Evolutionary conservation across 2,797 vertebrate species (phyloP), one percentile per base, ranked within the genome.

Genomic region (Valencia hispanica): DNA sequence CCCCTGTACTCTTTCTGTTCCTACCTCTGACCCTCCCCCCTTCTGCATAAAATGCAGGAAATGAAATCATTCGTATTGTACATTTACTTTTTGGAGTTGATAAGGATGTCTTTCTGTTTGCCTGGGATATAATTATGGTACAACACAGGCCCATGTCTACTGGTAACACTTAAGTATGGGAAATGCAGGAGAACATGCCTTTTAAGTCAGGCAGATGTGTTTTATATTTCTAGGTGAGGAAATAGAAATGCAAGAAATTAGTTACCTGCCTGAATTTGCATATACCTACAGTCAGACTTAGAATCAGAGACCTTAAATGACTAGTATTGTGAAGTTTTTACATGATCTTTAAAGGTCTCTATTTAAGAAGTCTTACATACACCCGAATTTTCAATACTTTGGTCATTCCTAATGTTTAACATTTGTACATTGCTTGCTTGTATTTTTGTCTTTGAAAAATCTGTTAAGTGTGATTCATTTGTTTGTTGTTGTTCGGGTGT

Each of bases 1-100:
- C 3, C 27, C n/a, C 47, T 53, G 72, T 75, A 57, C 73, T 78
- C 51, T 55, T 43, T 63, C 61, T 73, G 55, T 39, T 66, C 74
- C 72, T 73, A 69, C 17, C 68, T 41, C 30, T 70, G 34, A 48
- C 78, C 43, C 63, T 59, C 53, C 68, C 72, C 78, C 69, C 75
- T 69, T 75, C 76, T 84, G 59, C 89, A 87, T 27, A 14, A 55
- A 55, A 12, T 55, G 27, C 27, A 27, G 14, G 12, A 27, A 27
- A 11, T n/a, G 27, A n/a, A 55, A 55, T 12, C 9, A 55, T 55
- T 55, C 27, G 53, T n/a, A 4, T 27, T 55, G 5, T 27, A 27
- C 27, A 55, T n/a, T 55, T 27, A 14, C 53, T 10, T 59, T 59
- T 59, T 30, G 15, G 30, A 59, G 2, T 59, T 59, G 14, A 32